Evolutionary conservation across 2,797 vertebrate species (phyloP).

Genomic region (Ctenopoma kingsleyae): DNA sequence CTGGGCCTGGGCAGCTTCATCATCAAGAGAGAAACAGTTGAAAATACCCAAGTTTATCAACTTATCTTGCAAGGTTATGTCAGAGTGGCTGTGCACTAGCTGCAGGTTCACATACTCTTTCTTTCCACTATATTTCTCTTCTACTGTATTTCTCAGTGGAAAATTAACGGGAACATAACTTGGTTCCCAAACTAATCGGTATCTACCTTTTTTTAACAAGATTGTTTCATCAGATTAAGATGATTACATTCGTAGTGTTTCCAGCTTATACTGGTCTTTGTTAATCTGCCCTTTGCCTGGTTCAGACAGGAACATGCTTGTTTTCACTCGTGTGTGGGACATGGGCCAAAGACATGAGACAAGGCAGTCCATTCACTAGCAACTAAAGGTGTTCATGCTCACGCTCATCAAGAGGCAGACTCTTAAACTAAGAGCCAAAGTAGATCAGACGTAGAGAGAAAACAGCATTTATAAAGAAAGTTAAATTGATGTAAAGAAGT

Average conservation of each 20-base stretch:
- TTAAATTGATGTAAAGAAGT: not conserved
- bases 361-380: conserved; percentile 23
- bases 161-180: too few species aligned
- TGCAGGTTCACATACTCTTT: too few species aligned
- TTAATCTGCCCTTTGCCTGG: conserved; percentile 16
- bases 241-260: not conserved
- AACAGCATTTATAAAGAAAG: not conserved
- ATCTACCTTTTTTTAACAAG: too few species aligned
- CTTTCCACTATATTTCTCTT: too few species aligned
- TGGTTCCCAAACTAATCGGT: too few species aligned
- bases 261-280: not conserved
- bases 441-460: not conserved
- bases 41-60: not conserved
- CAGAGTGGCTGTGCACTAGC: too few species aligned
- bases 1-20: too few species aligned
- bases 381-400: conserved; percentile 7
- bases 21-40: too few species aligned
- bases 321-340: conserved; percentile 24
- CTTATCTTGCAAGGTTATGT: not conserved
- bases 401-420: conserved; percentile 1
- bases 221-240: not conserved
- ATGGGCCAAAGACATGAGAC: conserved; percentile 5
- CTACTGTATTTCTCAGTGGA: too few species aligned
- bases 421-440: not conserved
- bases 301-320: conserved; percentile 24